Evolutionary conservation across 1,140 invertebrate species (phyloP), one percentile per base, ranked within the genome.

Genomic region (Oreohelix idahoensis): DNA sequence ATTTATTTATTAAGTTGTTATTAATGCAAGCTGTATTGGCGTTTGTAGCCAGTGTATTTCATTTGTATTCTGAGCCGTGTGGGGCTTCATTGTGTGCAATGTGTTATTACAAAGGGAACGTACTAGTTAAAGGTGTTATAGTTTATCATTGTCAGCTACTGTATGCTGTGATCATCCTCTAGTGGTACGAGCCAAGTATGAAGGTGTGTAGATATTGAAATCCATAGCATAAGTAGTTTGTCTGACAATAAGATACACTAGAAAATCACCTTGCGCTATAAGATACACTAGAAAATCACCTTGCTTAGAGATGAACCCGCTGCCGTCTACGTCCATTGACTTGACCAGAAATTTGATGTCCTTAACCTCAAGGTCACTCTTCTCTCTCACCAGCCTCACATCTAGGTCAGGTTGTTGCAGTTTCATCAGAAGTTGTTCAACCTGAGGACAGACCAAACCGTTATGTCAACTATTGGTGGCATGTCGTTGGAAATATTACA

Each of bases 341-440:
- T 58, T 78, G 51, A 78, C 32, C 49, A 78, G 29, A 1, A 4
- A n/a, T 36, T 42, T 42, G n/a, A 78, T 58, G 76, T 78, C 76
- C 1, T 63, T 29, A 2, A n/a, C 23, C 1, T 32, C 23, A 15
- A 81, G 79, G 79, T 81, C 79, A 74, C 79, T 81, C 79, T 81
- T 81, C 69, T 81, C 79, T 8, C 79, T 17, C 13, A 81, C 42
- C 35, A 81, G 66, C 39, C 42, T 63, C 20, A 49, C 49, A 69
- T 74, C 39, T 26, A 70, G 78, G 58, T 70, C 78, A 38, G 78
- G 78, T 29, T 32, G 58, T 29, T 80, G 78, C 10, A 81, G 38
- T 26, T 81, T 81, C 49, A 81, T 11, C 23, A 81, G 49, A 17
- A 81, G 42, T 26, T 38, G 26, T 38, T 81, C 45, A 5, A 81